Evolutionary conservation across 30 jellyfish, hydroid and myxozoan species (phyloP).

Genomic region (Aurelia sp.): DNA sequence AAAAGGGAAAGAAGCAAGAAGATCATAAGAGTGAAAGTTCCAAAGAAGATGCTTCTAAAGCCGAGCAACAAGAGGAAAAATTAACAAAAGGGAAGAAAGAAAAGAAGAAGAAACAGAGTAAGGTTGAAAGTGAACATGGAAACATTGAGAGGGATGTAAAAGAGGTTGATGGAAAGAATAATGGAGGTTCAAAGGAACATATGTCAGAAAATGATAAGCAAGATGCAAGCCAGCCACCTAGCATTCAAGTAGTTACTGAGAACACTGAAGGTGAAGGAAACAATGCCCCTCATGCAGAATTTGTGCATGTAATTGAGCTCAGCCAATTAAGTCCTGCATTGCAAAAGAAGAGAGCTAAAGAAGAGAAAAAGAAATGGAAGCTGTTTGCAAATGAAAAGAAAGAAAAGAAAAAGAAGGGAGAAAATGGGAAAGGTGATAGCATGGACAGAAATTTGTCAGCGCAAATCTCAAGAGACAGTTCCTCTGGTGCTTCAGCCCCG

Average conservation of each 20-base stretch:
- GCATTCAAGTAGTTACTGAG: too few species aligned
- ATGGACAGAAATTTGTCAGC: conserved; percentile 2
- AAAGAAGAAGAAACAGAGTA: too few species aligned
- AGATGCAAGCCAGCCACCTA: not conserved
- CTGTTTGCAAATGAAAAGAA: conserved; percentile 34
- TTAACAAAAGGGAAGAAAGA: too few species aligned
- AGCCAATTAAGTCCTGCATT: not conserved
- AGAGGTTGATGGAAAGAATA: not conserved
- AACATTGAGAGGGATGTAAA: not conserved
- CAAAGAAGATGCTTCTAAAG: too few species aligned
- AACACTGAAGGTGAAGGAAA: too few species aligned
- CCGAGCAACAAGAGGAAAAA: too few species aligned
- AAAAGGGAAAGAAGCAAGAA: too few species aligned
- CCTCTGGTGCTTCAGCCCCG: conserved; percentile 29
- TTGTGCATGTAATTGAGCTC: too few species aligned
- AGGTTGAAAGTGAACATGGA: too few species aligned
- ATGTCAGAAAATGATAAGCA: not conserved
- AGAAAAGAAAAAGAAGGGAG: conserved; percentile 43
- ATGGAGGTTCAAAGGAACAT: not conserved
- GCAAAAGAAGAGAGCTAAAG: conserved; percentile 23
- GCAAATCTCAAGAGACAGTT: too few species aligned
- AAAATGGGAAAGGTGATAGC: conserved; percentile 19
- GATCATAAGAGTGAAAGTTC: too few species aligned
- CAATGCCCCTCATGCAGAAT: too few species aligned
- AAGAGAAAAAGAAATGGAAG: conserved; percentile 60